phyloP scores from a whole-genome alignment of 2,888 invertebrate species.

The Stomorhina lunata region DNA sequence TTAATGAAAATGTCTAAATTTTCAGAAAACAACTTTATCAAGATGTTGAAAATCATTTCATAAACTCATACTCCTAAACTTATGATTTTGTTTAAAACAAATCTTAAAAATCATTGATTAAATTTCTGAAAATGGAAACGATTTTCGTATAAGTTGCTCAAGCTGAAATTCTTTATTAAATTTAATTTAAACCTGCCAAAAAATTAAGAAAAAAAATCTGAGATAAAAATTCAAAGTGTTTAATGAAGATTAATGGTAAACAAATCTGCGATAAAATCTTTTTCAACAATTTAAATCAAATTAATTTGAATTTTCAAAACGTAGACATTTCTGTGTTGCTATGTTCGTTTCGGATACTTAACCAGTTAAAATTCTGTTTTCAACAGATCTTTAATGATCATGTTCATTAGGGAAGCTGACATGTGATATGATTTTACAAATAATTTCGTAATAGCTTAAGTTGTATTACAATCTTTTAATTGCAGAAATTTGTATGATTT shows the following conservation, averaged over 20 bases:
- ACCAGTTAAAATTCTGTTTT: not conserved
- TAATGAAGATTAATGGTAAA: constrained; percentile 64
- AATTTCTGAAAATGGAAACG: constrained; percentile 38
- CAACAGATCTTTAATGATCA: constrained; percentile 20
- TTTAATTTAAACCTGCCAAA: constrained; percentile 21
- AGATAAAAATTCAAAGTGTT: constrained; percentile 44
- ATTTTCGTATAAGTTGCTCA: constrained; percentile 47
- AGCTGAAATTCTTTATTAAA: constrained; percentile 29
- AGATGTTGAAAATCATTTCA: constrained; percentile 55
- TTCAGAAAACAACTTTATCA: constrained; percentile 65
- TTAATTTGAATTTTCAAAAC: constrained; percentile 23
- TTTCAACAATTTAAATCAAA: constrained; percentile 47
- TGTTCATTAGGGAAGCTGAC: not conserved
- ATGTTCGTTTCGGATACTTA: not conserved
- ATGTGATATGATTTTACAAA: not conserved
- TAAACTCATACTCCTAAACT: not conserved
- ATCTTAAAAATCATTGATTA: constrained; percentile 49
- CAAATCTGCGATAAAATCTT: constrained; percentile 57
- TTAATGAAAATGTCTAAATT: constrained; percentile 66
- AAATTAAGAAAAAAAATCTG: not conserved
- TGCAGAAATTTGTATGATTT: no score
- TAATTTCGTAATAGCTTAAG: not conserved
- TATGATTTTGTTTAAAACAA: not conserved
- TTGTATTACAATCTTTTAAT: not conserved
- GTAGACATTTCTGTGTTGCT: constrained; percentile 29